Evolutionary conservation across 1,140 invertebrate species (phyloP), one percentile per base, ranked within the genome.

Genomic region (Mercenaria mercenaria): DNA sequence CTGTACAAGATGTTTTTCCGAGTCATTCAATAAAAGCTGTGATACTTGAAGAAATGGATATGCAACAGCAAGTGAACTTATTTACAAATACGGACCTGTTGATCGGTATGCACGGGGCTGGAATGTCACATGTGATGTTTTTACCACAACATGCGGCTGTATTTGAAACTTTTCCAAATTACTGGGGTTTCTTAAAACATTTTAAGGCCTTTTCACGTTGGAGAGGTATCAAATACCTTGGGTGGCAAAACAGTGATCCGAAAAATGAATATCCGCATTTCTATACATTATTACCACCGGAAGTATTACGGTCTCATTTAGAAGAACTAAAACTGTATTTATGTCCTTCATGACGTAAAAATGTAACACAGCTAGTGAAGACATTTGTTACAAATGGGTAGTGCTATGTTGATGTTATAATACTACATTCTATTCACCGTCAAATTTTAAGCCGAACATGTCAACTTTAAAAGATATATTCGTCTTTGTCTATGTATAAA

Each of bases 71-170:
- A 89, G 80, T 95, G 37, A 59, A 92, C 23, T 29, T 92, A 0
- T 88, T 95, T n/a, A 74, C 91, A 64, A 98, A 99, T 92, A 97
- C 98, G 0, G 99, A 99, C 96, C 97, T 99, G 90, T 97, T 99
- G 82, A 98, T 99, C 94, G 99, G 99, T 32, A 99, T 99, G 96
- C 99, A 99, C 96, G 99, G 99, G 26, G 98, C 99, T 89, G 99
- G 99, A 0, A 95, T 99, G 29, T 99, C 99, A 0, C 99, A 99
- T 96, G 95, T 99, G 37, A 96, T 99, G 83, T 99, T 99, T 96
- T 96, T 99, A 91, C 99, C 99, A 0, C 97, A 99, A 95, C 99
- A 99, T 98, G 98, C 98, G 41, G 98, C 97, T 47, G 97, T 99
- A 39, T 99, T 99, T 96, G 99, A 99, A 97, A 95, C 99, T 97